Conservation (phyloP, 2,888 invertebrate species). For the Caenorhabditis uteleia region DNA sequence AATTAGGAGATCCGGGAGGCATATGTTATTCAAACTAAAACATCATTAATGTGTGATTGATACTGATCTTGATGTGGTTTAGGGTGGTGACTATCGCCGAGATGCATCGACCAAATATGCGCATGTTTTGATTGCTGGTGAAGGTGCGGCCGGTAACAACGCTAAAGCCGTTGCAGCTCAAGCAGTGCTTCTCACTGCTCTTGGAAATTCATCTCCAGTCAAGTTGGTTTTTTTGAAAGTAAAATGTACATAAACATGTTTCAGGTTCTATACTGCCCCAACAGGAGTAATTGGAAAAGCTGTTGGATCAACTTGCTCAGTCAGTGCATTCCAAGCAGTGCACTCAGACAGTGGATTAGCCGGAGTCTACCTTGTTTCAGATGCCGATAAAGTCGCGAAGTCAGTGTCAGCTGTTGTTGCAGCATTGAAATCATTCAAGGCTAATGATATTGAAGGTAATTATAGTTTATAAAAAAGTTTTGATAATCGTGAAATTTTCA, state of each 20-base stretch:
- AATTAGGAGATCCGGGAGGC: too few relatives aligned
- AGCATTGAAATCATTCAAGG: slow-evolving; percentile 54
- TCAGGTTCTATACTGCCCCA: slow-evolving; percentile 30
- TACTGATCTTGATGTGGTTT: background rate
- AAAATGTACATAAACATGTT: slow-evolving; percentile 1
- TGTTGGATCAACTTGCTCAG: slow-evolving; percentile 23
- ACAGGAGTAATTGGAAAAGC: slow-evolving; percentile 34
- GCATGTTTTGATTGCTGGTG: slow-evolving; percentile 48
- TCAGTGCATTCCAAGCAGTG: slow-evolving; percentile 42
- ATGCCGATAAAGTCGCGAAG: slow-evolving; percentile 39
- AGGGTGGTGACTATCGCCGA: slow-evolving; percentile 49
- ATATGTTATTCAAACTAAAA: too few relatives aligned
- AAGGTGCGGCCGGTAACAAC: slow-evolving; percentile 44
- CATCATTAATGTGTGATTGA: too few relatives aligned
- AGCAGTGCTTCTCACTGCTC: slow-evolving; percentile 45
- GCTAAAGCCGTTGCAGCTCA: slow-evolving; percentile 43
- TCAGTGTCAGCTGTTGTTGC: slow-evolving; percentile 46
- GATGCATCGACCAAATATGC: slow-evolving; percentile 27
- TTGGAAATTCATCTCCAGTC: slow-evolving; percentile 40
- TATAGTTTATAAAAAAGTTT: too few relatives aligned
- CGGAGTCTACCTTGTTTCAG: slow-evolving; percentile 60
- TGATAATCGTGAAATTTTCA: slow-evolving; percentile 15
- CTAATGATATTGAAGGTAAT: slow-evolving; percentile 36
- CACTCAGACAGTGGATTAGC: slow-evolving; percentile 54
- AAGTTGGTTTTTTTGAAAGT: slow-evolving; percentile 11